These are phyloP conservation scores for Glyptemys insculpta DNA, from an alignment of 2,797 vertebrate species.

Conservation along the genomic window DNA sequence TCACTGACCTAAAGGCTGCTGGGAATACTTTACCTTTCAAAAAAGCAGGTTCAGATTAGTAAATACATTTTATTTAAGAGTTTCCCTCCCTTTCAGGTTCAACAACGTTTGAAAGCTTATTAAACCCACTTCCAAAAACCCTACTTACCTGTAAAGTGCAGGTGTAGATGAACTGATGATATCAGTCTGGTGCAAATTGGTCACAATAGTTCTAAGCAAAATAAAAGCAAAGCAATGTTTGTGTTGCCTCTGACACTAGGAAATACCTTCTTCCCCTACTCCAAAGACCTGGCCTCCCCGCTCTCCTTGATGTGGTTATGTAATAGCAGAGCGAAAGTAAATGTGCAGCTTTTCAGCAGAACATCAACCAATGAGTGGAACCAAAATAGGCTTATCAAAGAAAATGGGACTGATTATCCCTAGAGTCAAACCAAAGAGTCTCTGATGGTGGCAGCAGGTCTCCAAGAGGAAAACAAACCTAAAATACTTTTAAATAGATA, in stretches of 20 bases:
- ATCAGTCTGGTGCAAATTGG: neutral
- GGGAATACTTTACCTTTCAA: rapidly evolving
- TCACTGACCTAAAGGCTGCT: neutral
- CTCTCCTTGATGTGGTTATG: constrained; percentile 30
- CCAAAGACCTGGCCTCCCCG: neutral
- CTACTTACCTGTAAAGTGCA: neutral
- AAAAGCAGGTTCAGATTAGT: neutral
- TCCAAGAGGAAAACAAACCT: constrained; percentile 57
- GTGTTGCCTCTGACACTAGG: neutral
- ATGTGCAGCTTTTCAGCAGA: neutral
- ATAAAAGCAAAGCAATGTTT: neutral
- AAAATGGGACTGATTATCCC: constrained; percentile 57
- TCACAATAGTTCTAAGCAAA: neutral
- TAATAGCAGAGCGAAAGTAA: constrained; percentile 15
- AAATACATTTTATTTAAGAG: neutral
- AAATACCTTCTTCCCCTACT: neutral
- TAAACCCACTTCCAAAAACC: neutral
- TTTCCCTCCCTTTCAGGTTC: neutral
- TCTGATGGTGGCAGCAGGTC: constrained; percentile 36
- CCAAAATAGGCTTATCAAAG: constrained; percentile 47
- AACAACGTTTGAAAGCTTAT: neutral
- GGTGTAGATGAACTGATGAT: neutral
- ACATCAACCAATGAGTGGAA: constrained; percentile 34
- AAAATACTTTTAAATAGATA: constrained; percentile 57
- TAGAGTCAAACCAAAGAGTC: constrained; percentile 63